Evolutionary conservation across 1,140 invertebrate genomes (phyloP).

Genomic region (silkworm (Bombyx mori)): DNA sequence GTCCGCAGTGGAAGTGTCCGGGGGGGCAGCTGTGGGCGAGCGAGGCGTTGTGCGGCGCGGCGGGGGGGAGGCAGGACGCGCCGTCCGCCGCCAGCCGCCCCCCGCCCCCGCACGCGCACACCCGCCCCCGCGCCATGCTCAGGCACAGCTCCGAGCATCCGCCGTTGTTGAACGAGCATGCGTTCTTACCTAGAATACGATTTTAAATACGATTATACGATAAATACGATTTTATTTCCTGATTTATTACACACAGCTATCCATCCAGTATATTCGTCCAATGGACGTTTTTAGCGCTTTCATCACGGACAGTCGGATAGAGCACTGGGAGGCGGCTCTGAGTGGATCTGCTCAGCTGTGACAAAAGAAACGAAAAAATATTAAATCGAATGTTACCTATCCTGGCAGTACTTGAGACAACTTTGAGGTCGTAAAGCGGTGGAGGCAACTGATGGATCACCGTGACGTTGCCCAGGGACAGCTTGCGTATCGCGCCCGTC

Average conservation of each 20-base stretch:
- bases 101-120: constrained; percentile 73
- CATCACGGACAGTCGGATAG: background rate
- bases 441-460: constrained; percentile 68
- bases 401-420: constrained; percentile 70
- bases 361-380: too few relatives aligned
- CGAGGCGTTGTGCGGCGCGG: constrained; percentile 11
- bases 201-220: too few relatives aligned
- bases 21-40: constrained; percentile 14
- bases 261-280: background rate
- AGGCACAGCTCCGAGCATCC: constrained; percentile 68
- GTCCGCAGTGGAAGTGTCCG: constrained; percentile 35
- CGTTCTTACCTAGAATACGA: constrained; percentile 69
- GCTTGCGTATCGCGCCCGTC: constrained; percentile 72
- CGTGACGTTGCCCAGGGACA: constrained; percentile 56
- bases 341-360: too few relatives aligned
- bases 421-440: constrained; percentile 75
- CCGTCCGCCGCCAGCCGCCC: constrained; percentile 36
- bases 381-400: constrained; percentile 38
- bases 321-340: background rate
- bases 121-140: constrained; percentile 51
- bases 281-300: background rate
- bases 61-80: constrained; percentile 5
- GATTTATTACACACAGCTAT: too few relatives aligned
- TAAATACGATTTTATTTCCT: too few relatives aligned
- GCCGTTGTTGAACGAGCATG: constrained; percentile 76